phyloP scores from a whole-genome alignment of 2,113 vertebrate genomes.

The Tragelaphus buxtoni region DNA sequence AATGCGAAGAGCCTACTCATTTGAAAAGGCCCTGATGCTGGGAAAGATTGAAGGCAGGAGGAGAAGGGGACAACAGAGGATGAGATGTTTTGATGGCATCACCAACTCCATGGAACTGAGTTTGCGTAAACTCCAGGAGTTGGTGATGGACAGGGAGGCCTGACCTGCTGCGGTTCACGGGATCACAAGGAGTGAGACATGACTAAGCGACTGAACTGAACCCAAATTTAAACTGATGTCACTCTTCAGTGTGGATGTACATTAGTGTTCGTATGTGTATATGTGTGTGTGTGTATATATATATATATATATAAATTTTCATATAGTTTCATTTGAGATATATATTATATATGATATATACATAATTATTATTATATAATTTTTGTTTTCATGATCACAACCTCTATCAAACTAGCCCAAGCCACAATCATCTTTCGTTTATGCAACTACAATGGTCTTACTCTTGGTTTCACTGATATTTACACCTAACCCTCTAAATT shows the following conservation, averaged over 20 bases:
- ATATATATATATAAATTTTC: neutral
- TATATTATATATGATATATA: neutral
- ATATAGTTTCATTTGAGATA: neutral
- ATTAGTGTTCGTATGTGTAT: accelerated
- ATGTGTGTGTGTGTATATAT: too few species aligned
- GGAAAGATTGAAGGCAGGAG: neutral
- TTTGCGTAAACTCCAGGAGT: neutral
- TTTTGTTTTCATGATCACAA: neutral
- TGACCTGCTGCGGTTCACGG: neutral
- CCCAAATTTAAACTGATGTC: neutral
- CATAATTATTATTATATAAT: neutral
- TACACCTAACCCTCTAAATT: neutral
- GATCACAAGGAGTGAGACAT: neutral
- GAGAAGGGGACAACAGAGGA: neutral
- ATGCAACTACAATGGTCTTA: neutral
- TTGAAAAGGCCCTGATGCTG: neutral
- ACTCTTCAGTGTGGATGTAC: neutral
- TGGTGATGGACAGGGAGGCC: neutral
- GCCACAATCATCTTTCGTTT: neutral
- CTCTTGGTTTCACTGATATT: neutral
- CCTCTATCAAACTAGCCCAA: neutral
- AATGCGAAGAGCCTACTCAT: neutral
- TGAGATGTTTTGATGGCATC: neutral
- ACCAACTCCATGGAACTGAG: accelerated
- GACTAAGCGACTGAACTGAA: neutral